These are phyloP conservation scores for Bovichtus diacanthus DNA, from an alignment of 2,797 vertebrate species.

Conservation along the genomic window DNA sequence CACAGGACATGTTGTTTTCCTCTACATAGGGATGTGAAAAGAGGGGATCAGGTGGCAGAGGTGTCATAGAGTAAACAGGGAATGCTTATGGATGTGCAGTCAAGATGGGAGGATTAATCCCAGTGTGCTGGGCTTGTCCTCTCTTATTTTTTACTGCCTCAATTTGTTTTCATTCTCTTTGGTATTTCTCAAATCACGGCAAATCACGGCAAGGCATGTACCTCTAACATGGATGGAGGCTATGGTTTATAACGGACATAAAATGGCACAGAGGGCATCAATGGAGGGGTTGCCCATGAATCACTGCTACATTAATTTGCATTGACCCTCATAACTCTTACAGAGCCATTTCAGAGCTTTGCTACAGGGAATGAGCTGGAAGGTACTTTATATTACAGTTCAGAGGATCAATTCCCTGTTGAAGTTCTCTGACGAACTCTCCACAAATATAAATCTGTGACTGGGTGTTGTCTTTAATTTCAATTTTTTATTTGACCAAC, in stretches of 20 bases:
- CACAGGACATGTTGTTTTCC: conserved; percentile 1
- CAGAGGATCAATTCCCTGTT: conserved; percentile 38
- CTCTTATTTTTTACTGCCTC: conserved; percentile 6
- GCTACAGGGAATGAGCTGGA: conserved; percentile 47
- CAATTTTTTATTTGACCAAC: conserved; percentile 12
- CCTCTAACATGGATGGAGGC: conserved; percentile 39
- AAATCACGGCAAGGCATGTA: conserved; percentile 33
- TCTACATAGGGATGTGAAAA: conserved; percentile 39
- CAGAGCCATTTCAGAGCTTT: conserved; percentile 49
- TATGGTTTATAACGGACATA: conserved; percentile 69
- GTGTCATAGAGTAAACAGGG: conserved; percentile 31
- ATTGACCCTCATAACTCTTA: conserved; percentile 60
- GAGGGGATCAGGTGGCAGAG: conserved; percentile 41
- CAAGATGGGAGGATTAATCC: conserved; percentile 15
- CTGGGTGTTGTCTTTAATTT: conserved; percentile 22
- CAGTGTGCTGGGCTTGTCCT: conserved; percentile 3
- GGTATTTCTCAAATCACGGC: too few relatives aligned
- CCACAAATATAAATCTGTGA: conserved; percentile 13
- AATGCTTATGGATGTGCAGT: not conserved
- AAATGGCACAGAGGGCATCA: conserved; percentile 58
- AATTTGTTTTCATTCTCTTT: conserved; percentile 16
- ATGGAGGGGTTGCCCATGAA: conserved; percentile 58
- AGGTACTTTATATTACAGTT: conserved; percentile 48
- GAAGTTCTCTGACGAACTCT: conserved; percentile 8
- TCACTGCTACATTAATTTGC: conserved; percentile 66